Evolutionary conservation across 2,888 invertebrate genomes (phyloP), one percentile per base, ranked within the genome.

Genomic region (Plusia festucae): DNA sequence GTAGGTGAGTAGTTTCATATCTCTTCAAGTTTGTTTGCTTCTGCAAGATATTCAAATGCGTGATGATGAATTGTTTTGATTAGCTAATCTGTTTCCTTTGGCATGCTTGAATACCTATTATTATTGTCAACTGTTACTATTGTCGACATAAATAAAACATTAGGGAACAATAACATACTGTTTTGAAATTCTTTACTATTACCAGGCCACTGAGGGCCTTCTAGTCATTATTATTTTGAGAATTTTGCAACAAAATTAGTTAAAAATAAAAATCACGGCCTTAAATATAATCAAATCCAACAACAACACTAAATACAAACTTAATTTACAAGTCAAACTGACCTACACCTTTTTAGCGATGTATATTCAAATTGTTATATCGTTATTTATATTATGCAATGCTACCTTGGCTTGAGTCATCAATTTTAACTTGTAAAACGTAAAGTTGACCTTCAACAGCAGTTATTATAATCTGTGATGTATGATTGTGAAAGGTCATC

Each of bases 291-390:
- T 15, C n/a, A n/a, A 40, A 40, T 40, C 5, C 40, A 40, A 40
- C 6, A n/a, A 7, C 40, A 40, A 40, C 6, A n/a, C 40, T 40
- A 40, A 40, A 40, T 40, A n/a, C n/a, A 40, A 40, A 40, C n/a
- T 40, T 40, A 15, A 40, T 40, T 40, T 40, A 40, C n/a, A 40
- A 40, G 15, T 40, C 40, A 40, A 40, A 40, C n/a, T 40, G 40
- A 40, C 40, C 40, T 40, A 40, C 40, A n/a, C 16, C 46, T 49
- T 49, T 18, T 49, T 49, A 20, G 46, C 20, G 20, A 9, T 46
- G 18, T 20, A 20, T 49, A 49, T 49, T 49, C 46, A 49, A 49
- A 49, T 18, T 11, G 46, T 49, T 49, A 7, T 7, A 13, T 20
- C 18, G 11, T 49, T 9, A 49, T 49, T 49, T 20, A 2, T 18